Base-by-base conservation (phyloP, 2,797 vertebrate species). In the Picus viridis region DNA sequence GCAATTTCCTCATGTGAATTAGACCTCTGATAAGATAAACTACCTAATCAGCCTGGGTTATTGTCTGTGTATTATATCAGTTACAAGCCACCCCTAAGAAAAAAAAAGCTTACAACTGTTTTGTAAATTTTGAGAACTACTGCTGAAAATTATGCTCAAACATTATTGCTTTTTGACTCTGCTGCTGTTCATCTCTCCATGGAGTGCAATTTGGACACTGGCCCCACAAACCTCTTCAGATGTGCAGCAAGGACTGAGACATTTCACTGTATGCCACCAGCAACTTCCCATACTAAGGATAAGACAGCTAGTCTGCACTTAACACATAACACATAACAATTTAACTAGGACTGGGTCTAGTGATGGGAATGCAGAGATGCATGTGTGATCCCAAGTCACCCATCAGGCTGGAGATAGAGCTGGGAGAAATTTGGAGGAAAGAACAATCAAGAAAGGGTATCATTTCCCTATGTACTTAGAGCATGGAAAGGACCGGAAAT, bases 1-100 rank as follows among this genome's bases (percentile, higher is more conserved):
- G 72, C 56, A 90, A 74, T 76, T 79, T 63, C 57, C 74, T 86
- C 58, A 81, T 56, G 81, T 77, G 96, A 96, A 95, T 96, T 79
- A 94, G 85, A 68, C 65, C 59, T 85, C 82, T 82, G 1, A 4
- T 90, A 83, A 93, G 86, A 85, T 43, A 85, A 93, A 91, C 67
- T 83, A 92, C 49, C 80, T 92, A 86, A 95, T 95, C 64, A 81
- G 67, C 58, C 79, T 84, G 63, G 45, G 78, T 87, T 92, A 92
- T 88, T 78, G 62, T 43, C 88, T 70, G 32, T 39, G 30, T 45
- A 49, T 58, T 82, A 62, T 6, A 4, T 32, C 69, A 45, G 14
- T 63, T n/a, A 59, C 54, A 83, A 74, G n/a, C 51, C 59, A 86
- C 49, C 17, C 27, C 62, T 24, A 86, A n/a, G n/a, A n/a, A 45